These are phyloP conservation scores for Amblyopsis rosae DNA, from an alignment of 2,113 vertebrate species.

Conservation along the genomic window DNA sequence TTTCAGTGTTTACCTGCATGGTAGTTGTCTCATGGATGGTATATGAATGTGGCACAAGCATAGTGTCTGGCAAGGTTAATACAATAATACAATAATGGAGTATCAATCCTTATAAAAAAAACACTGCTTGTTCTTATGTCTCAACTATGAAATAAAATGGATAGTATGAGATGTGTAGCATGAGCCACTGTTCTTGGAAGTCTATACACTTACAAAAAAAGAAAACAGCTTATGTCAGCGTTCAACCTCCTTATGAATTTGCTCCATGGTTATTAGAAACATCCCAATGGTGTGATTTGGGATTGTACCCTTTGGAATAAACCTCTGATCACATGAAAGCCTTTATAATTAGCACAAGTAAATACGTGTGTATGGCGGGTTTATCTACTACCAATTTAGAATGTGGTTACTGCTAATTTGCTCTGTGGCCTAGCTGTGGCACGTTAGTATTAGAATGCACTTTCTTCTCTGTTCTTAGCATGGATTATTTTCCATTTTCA, in stretches of 20 bases:
- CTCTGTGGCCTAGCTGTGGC: conserved; percentile 58
- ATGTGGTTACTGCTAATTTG: conserved; percentile 47
- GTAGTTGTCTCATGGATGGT: conserved; percentile 14
- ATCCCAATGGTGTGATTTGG: conserved; percentile 27
- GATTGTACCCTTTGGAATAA: conserved; percentile 23
- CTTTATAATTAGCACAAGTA: conserved; percentile 39
- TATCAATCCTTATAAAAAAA: too few relatives aligned
- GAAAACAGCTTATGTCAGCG: conserved; percentile 29
- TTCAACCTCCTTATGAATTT: conserved; percentile 19
- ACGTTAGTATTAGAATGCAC: conserved; percentile 64
- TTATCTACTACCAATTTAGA: conserved; percentile 32
- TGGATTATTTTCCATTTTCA: conserved; percentile 51
- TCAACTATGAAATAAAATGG: conserved; percentile 37
- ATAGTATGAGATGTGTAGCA: conserved; percentile 56
- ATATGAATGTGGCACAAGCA: conserved; percentile 15
- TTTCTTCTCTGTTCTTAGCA: conserved; percentile 62
- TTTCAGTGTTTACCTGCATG: conserved; percentile 46
- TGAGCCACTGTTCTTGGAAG: conserved; percentile 50
- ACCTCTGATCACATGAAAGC: conserved; percentile 39
- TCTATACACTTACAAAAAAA: conserved; percentile 70
- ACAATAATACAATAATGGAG: background rate
- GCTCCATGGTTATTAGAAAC: conserved; percentile 11
- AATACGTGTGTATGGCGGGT: conserved; percentile 33
- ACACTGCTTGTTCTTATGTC: conserved; percentile 51
- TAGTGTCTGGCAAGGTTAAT: conserved; percentile 7